A percentile compares a stretch with the other conserved stretches of the same genome.
phyloP scores from a whole-genome alignment of 1,140 invertebrate species.

The Drosophila varians region DNA sequence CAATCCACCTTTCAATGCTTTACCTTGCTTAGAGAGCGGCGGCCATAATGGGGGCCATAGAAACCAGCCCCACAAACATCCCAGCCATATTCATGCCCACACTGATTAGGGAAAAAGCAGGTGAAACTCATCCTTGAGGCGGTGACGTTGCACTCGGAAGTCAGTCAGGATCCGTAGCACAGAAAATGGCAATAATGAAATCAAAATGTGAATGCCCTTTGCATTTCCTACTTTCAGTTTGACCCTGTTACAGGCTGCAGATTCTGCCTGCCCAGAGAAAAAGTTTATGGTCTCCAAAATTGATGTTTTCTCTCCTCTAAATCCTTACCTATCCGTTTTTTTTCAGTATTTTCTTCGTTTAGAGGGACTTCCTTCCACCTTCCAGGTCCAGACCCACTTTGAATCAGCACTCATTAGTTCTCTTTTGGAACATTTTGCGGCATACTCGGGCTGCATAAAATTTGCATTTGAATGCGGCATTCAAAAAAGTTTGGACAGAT shows the following conservation, averaged over 20 bases:
- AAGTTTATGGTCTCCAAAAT: not conserved
- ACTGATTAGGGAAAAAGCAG: slow-evolving; percentile 35
- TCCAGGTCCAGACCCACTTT: not conserved
- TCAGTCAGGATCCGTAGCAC: slow-evolving; percentile 31
- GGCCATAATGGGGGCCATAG: slow-evolving; percentile 36
- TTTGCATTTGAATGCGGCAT: slow-evolving; percentile 32
- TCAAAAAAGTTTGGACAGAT: slow-evolving; percentile 19
- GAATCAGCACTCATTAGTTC: slow-evolving; percentile 64
- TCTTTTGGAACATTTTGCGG: slow-evolving; percentile 47
- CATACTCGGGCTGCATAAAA: slow-evolving; percentile 22
- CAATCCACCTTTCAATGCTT: slow-evolving; percentile 51
- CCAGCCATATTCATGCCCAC: slow-evolving; percentile 11
- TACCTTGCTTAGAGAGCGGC: slow-evolving; percentile 47
- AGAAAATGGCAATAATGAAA: slow-evolving; percentile 75
- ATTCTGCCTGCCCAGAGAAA: not conserved
- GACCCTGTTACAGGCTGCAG: slow-evolving; percentile 56
- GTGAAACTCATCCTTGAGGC: slow-evolving; percentile 32
- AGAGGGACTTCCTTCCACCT: not conserved
- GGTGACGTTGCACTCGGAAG: slow-evolving; percentile 64
- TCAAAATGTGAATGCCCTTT: slow-evolving; percentile 81
- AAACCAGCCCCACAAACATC: slow-evolving; percentile 12
- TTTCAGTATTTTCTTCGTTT: slow-evolving; percentile 1
- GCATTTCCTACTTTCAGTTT: slow-evolving; percentile 76
- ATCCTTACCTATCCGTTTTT: not conserved
- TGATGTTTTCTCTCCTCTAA: not conserved